Conservation (phyloP, 2,888 invertebrate genomes). For the Electrophaes corylata region DNA sequence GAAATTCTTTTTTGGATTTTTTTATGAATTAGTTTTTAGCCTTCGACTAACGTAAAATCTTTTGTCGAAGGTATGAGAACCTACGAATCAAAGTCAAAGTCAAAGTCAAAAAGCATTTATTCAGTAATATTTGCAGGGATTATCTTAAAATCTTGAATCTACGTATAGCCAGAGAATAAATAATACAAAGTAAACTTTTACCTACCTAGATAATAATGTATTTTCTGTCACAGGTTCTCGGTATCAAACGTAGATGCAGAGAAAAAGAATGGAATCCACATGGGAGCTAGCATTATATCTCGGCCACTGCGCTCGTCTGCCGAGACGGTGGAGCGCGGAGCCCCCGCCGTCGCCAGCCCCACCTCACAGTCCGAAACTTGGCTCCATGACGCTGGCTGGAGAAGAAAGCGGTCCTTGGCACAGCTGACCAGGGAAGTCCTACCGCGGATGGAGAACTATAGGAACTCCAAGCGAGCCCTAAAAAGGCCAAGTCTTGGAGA, state of each 20-base stretch:
- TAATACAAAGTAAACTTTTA: no score
- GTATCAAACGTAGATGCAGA: constrained; percentile 71
- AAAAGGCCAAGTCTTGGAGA: constrained; percentile 94
- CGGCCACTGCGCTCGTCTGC: constrained; percentile 68
- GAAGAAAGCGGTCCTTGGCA: constrained; percentile 84
- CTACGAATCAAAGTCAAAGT: no score
- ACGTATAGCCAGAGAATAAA: no score
- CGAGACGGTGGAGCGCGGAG: constrained; percentile 63
- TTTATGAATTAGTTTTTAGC: no score
- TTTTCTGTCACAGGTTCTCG: constrained; percentile 59
- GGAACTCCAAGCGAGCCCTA: constrained; percentile 89
- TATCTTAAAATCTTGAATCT: no score
- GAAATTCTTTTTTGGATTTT: no score
- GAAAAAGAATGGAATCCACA: constrained; percentile 77
- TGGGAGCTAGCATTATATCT: constrained; percentile 75
- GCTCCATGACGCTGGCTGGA: constrained; percentile 77
- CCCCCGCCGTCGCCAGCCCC: constrained; percentile 41
- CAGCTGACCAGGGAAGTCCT: constrained; percentile 91
- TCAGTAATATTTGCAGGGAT: no score
- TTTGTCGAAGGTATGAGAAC: no score
- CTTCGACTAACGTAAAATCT: no score
- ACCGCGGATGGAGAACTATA: constrained; percentile 92
- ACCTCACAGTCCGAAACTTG: constrained; percentile 66
- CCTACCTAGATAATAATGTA: no score
- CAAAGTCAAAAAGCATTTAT: no score